Evolutionary conservation across 2,888 invertebrate genomes (phyloP).

Genomic region (Drosophila limbata): DNA sequence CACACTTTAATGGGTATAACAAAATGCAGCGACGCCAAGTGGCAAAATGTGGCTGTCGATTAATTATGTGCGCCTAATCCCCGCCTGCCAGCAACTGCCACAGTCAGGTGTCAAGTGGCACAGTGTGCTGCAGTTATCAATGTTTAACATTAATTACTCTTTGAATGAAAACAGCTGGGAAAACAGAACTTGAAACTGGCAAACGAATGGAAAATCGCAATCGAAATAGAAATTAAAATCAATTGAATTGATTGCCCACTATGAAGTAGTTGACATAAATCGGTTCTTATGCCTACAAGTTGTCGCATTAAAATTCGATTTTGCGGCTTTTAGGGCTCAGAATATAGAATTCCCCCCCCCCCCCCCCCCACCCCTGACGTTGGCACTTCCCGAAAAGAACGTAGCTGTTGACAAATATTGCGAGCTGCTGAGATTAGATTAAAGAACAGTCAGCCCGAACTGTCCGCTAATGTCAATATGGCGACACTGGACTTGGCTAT

Average conservation of each 20-base stretch:
- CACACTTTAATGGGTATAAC: not conserved
- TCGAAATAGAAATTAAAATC: slow-evolving; percentile 22
- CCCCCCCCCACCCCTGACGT: not conserved
- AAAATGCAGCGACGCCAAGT: slow-evolving; percentile 28
- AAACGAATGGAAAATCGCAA: slow-evolving; percentile 11
- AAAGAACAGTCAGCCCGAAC: slow-evolving; percentile 39
- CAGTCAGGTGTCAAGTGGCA: slow-evolving; percentile 33
- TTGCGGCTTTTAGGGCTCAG: slow-evolving; percentile 24
- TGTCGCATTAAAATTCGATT: slow-evolving; percentile 45
- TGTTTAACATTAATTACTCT: slow-evolving; percentile 55
- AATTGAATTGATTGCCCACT: slow-evolving; percentile 42
- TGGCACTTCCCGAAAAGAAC: slow-evolving; percentile 52
- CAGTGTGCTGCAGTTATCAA: slow-evolving; percentile 59
- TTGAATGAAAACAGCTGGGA: slow-evolving; percentile 9
- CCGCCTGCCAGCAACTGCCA: slow-evolving; percentile 47
- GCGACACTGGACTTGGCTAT: slow-evolving; percentile 51
- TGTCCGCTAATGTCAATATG: slow-evolving; percentile 55
- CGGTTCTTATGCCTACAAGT: slow-evolving; percentile 34
- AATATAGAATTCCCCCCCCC: not conserved
- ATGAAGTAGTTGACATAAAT: slow-evolving; percentile 40
- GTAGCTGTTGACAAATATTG: slow-evolving; percentile 59
- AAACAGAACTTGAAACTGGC: slow-evolving; percentile 5
- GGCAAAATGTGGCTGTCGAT: slow-evolving; percentile 42
- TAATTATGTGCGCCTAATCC: slow-evolving; percentile 65
- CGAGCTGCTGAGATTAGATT: slow-evolving; percentile 50